Base-by-base conservation (phyloP, 2,888 invertebrate genomes). In the Cosmorhoe ocellata region DNA sequence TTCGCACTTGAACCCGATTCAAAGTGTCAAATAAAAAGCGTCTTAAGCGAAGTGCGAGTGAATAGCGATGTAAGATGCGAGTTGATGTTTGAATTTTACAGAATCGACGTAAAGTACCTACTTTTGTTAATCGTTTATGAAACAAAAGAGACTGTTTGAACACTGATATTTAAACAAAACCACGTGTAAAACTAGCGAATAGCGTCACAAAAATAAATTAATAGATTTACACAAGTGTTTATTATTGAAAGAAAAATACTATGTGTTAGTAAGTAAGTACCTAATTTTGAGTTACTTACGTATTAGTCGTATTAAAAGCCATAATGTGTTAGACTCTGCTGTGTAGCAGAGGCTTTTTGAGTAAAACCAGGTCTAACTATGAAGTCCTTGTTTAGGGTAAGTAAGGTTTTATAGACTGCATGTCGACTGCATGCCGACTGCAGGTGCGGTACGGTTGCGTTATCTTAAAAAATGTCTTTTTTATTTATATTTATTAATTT, bases 211-310 rank as follows among this genome's bases (percentile, higher is more conserved):
- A 18, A 31, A 2, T 12, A 30, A 36, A 41, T 41, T 48, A 36
- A 41, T 48, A 9, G 34, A 48, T 48, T 41, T 41, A 11, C 28
- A 40, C 47, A 47, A 30, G 22, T 47, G 47, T 7, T 27, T 18
- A 1, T 7, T 11, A 14, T 11, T 27, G 34, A 22, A 18, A 18
- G 18, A 18, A 2, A 18, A 18, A 9, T 24, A 24, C 5, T 18
- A 24, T 7, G 2, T 24, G n/a, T n/a, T n/a, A n/a, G n/a, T n/a
- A n/a, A n/a, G n/a, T 24, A 24, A 24, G 7, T 24, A 48, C 12
- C 9, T 13, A 34, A 34, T 33, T 18, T 24, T 3, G 26, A 14
- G 14, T 40, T 31, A n/a, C 7, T 13, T 24, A n/a, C 5, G 12
- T 9, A 12, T 26, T 31, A 3, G 4, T 8, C 10, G n/a, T 9